Conservation (phyloP, 2,888 invertebrate species). For the Aphrophora alni region DNA sequence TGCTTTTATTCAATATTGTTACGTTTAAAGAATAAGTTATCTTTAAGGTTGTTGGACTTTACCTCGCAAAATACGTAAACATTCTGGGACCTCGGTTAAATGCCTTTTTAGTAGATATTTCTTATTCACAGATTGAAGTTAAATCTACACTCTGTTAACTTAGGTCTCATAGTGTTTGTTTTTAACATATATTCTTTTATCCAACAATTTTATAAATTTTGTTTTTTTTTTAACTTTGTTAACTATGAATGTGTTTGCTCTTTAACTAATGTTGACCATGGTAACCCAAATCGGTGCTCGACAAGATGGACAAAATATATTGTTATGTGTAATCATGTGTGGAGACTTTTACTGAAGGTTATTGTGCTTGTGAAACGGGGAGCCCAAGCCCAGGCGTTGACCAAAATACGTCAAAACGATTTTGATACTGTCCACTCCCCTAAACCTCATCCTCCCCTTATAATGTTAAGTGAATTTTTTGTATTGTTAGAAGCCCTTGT, state of each 20-base stretch:
- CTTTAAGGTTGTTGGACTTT: background rate
- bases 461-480: conserved; percentile 42
- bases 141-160: conserved; percentile 4
- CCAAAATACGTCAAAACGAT: conserved; percentile 40
- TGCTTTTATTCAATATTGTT: background rate
- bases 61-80: background rate
- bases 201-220: background rate
- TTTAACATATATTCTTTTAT: background rate
- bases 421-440: conserved; percentile 42
- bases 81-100: background rate
- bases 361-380: conserved; percentile 5
- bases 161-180: background rate
- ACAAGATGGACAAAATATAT: conserved; percentile 9
- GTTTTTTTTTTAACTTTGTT: background rate
- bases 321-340: background rate
- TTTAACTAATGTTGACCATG: background rate
- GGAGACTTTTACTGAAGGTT: background rate
- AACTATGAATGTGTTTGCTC: background rate
- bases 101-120: background rate
- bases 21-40: background rate
- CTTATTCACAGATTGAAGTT: background rate
- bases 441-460: conserved; percentile 31
- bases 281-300: conserved; percentile 6
- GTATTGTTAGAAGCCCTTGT: conserved; percentile 47
- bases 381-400: conserved; percentile 38